phyloP scores from a whole-genome alignment of 2,888 invertebrate species.

The Pristionchus mayeri region DNA sequence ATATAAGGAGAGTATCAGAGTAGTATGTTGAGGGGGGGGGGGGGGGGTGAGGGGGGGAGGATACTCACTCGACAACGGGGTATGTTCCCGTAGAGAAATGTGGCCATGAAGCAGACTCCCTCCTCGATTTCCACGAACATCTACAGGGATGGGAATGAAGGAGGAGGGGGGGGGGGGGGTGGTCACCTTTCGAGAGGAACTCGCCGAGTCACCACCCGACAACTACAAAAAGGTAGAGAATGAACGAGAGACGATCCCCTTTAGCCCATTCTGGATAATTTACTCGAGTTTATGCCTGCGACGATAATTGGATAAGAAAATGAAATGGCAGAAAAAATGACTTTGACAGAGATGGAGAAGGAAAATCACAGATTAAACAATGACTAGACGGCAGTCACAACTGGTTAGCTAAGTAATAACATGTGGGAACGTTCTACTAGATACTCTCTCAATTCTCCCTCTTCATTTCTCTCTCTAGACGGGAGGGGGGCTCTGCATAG shows the following conservation, averaged over 20 bases:
- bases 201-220: conserved; percentile 30
- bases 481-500: conserved; percentile 81
- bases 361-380: too few species aligned
- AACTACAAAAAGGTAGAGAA: conserved; percentile 39
- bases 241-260: neutral
- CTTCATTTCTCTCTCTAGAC: too few species aligned
- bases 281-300: too few species aligned
- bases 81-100: conserved; percentile 60
- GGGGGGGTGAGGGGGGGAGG: neutral
- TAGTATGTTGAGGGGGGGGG: neutral
- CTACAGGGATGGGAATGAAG: conserved; percentile 3
- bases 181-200: neutral
- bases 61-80: conserved; percentile 53
- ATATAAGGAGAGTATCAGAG: neutral
- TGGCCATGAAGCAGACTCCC: conserved; percentile 58
- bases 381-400: too few species aligned
- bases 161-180: neutral
- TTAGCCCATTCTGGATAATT: too few species aligned
- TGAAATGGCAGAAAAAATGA: too few species aligned
- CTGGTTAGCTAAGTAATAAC: too few species aligned
- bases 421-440: too few species aligned
- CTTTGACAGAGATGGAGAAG: too few species aligned
- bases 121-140: conserved; percentile 61
- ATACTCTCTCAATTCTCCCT: too few species aligned
- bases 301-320: too few species aligned